Evolutionary conservation across 2,888 invertebrate species (phyloP), one percentile per base, ranked within the genome.

Genomic region (Gymnocheta viridis): DNA sequence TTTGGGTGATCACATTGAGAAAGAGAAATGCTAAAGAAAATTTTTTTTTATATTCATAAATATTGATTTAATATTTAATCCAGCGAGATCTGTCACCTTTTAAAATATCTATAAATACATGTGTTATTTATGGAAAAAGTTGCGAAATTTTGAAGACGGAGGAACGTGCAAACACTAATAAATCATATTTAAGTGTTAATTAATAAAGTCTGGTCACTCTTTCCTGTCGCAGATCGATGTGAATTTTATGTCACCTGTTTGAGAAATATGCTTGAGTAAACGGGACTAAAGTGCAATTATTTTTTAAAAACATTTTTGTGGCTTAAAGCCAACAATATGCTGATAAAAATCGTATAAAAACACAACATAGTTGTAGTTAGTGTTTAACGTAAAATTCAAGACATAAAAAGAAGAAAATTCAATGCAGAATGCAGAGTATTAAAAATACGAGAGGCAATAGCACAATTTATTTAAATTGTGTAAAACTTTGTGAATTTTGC

Each of bases 231-330:
- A 49, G 17, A 17, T 49, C 38, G 49, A 62, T 73, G 73, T 73
- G 62, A 35, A 62, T 73, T 62, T 35, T 49, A 38, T 38, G 73
- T 62, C 62, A 73, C 73, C 49, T 73, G 73, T 35, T 62, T 73
- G 0, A 10, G 51, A 62, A 49, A 38, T 27, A 14, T 19, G 17
- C 14, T 41, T 17, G 35, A 73, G 27, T 49, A 24, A 12, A 54
- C 24, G 27, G 7, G 49, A 47, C 35, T 35, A 62, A 49, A 49
- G 24, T 32, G 49, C 49, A 73, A 51, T 60, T 60, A 49, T 32
- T 19, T 49, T 24, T 60, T 73, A 35, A n/a, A n/a, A n/a, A 17
- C 62, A 24, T 38, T 19, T 47, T 44, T 49, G 49, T 49, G 47
- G 49, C 24, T 62, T 62, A 62, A 62, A 47, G 29, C 24, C 38